These are phyloP conservation scores for Schizaphis graminum DNA, from an alignment of 2,888 invertebrate species.

Conservation along the genomic window DNA sequence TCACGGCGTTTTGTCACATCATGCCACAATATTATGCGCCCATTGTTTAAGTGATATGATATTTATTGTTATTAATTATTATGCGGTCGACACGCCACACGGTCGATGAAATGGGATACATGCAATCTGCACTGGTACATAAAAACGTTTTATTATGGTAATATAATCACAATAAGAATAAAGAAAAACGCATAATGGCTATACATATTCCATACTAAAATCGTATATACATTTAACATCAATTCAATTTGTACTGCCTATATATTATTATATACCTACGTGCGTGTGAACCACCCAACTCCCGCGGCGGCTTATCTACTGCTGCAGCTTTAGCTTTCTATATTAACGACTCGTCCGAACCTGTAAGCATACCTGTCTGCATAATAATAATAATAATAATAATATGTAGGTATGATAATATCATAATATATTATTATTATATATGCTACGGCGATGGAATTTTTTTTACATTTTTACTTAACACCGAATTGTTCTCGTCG, in stretches of 20 bases:
- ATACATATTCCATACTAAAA: background rate
- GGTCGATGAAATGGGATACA: background rate
- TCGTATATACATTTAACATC: background rate
- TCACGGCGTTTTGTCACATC: slow-evolving; percentile 9
- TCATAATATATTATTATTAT: background rate
- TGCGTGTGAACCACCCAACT: background rate
- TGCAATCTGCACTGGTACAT: background rate
- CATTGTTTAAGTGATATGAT: background rate
- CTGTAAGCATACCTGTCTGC: background rate
- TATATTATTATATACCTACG: background rate
- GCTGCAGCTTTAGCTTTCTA: background rate
- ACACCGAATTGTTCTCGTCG: background rate
- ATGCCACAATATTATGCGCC: background rate
- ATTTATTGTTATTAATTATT: background rate
- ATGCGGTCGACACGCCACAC: background rate
- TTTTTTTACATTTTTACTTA: background rate
- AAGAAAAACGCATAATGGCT: background rate
- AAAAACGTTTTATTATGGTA: background rate
- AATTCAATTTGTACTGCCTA: background rate
- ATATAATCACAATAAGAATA: background rate
- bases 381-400: background rate
- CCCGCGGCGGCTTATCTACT: background rate
- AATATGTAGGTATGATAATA: background rate
- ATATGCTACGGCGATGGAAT: background rate
- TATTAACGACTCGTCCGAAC: background rate